phyloP scores from a whole-genome alignment of 1,140 invertebrate species.

The Diorhabda carinulata region DNA sequence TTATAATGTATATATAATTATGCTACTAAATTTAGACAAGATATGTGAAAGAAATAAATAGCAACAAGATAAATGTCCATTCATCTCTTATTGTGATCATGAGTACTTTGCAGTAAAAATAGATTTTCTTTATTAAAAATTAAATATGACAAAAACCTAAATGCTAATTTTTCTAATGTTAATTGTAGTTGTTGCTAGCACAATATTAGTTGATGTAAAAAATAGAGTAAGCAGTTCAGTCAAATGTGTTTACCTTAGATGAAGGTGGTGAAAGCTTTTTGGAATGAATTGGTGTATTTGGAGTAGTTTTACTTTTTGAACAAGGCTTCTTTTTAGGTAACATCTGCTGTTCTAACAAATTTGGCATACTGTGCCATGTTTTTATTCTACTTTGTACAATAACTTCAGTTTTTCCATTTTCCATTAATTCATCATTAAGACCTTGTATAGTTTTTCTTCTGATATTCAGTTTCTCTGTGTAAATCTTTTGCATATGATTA shows the following conservation, averaged over 20 bases:
- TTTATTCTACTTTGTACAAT: conserved; percentile 38
- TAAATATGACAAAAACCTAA: too few relatives aligned
- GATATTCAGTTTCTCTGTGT: conserved; percentile 24
- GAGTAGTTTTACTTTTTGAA: conserved; percentile 38
- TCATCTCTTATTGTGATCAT: too few relatives aligned
- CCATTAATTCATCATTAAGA: not conserved
- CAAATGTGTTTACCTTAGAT: not conserved
- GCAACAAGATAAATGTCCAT: too few relatives aligned
- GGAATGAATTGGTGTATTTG: conserved; percentile 39
- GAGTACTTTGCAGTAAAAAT: too few relatives aligned
- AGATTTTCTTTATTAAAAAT: too few relatives aligned
- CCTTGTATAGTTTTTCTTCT: conserved; percentile 2
- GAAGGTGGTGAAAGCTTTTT: conserved; percentile 25
- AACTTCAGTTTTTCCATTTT: conserved; percentile 14
- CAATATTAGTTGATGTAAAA: too few relatives aligned
- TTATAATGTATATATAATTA: too few relatives aligned
- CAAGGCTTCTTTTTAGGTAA: conserved; percentile 18
- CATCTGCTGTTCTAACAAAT: conserved; percentile 30
- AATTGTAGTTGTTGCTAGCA: too few relatives aligned
- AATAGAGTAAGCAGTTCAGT: too few relatives aligned
- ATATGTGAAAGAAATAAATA: too few relatives aligned
- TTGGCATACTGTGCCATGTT: conserved; percentile 45
- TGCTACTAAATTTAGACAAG: too few relatives aligned
- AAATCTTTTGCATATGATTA: conserved; percentile 37
- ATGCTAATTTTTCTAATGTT: too few relatives aligned